Percentiles rank a stretch among this genome's conserved stretches.
Conservation (phyloP, 2,113 vertebrate genomes). For the Xiphophorus maculatus region DNA sequence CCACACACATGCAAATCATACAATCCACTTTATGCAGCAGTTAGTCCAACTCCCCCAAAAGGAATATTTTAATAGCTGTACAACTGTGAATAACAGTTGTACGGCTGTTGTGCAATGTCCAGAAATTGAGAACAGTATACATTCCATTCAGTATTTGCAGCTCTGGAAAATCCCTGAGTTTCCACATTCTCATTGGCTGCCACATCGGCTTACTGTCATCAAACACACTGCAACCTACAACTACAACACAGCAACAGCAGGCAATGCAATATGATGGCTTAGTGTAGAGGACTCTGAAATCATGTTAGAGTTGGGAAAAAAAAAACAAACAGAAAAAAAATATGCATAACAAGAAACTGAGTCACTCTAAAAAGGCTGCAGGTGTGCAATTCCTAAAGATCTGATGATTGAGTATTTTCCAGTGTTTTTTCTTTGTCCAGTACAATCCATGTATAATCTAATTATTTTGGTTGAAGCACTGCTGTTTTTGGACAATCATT, state of each 20-base stretch:
- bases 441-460: not conserved
- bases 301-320: not conserved
- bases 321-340: too few species aligned
- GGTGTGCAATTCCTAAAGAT: too few species aligned
- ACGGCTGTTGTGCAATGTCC: slow-evolving; percentile 32
- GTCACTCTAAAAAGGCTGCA: too few species aligned
- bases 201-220: slow-evolving; percentile 25
- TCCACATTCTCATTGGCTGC: slow-evolving; percentile 57
- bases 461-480: too few species aligned
- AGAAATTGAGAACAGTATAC: slow-evolving; percentile 38
- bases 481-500: too few species aligned
- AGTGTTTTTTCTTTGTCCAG: not conserved
- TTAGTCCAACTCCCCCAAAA: not conserved
- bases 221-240: slow-evolving; percentile 26
- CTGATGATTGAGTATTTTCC: too few species aligned
- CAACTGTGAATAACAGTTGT: slow-evolving; percentile 2
- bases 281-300: slow-evolving; percentile 5
- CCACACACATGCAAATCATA: slow-evolving; percentile 35
- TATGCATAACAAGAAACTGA: too few species aligned
- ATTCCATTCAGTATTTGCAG: slow-evolving; percentile 54
- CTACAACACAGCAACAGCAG: slow-evolving; percentile 25
- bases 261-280: slow-evolving; percentile 13
- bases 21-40: slow-evolving; percentile 17
- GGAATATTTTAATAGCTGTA: slow-evolving; percentile 3
- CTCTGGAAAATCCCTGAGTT: slow-evolving; percentile 81